These are phyloP conservation scores for Grus americana DNA, from an alignment of 2,113 vertebrate genomes.

Conservation along the genomic window DNA sequence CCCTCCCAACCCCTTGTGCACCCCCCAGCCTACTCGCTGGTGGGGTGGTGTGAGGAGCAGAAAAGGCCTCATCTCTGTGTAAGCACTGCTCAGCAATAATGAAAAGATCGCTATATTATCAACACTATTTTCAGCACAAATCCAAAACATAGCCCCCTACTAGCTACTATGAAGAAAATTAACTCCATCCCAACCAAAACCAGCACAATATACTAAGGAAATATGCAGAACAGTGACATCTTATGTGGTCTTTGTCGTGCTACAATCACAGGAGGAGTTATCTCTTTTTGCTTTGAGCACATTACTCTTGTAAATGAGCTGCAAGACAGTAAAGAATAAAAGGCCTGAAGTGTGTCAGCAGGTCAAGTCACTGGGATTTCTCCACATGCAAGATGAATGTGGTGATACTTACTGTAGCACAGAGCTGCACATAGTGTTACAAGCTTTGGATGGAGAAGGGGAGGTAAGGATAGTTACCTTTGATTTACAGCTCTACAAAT, in stretches of 20 bases:
- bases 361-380: neutral
- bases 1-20: too few species aligned
- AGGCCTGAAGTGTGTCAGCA: neutral
- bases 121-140: too few species aligned
- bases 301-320: neutral
- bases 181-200: too few species aligned
- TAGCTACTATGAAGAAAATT: too few species aligned
- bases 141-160: too few species aligned
- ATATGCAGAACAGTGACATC: neutral
- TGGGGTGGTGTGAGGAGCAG: too few species aligned
- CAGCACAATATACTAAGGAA: neutral
- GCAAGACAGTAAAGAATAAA: neutral
- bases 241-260: neutral
- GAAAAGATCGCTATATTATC: too few species aligned
- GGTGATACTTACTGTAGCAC: neutral
- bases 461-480: neutral
- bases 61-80: too few species aligned
- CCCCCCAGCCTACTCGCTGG: too few species aligned
- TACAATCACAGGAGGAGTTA: neutral
- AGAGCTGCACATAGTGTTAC: neutral
- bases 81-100: too few species aligned
- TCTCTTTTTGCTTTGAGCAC: neutral
- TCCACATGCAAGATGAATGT: neutral
- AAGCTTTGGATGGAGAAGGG: neutral
- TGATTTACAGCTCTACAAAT: neutral